Evolutionary conservation across 2,888 invertebrate genomes (phyloP).

Genomic region (Dicroscelio sp.): DNA sequence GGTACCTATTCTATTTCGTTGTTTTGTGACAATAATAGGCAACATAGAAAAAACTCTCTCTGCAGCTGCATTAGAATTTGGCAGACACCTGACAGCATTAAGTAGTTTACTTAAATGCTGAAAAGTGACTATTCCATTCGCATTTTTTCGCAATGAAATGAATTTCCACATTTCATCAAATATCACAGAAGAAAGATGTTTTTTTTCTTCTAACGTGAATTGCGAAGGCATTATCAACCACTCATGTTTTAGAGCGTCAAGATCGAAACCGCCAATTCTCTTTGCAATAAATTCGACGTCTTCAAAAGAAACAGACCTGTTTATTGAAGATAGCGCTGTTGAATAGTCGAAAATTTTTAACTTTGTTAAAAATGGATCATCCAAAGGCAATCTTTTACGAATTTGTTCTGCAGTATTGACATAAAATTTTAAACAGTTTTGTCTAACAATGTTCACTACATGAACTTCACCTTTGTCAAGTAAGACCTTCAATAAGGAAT

Average conservation of each 20-base stretch:
- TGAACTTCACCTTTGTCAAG: background rate
- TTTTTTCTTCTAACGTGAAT: background rate
- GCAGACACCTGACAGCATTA: background rate
- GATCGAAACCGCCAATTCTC: constrained; percentile 28
- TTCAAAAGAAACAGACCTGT: background rate
- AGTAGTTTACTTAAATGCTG: background rate
- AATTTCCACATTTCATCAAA: constrained; percentile 31
- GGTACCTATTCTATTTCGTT: constrained; percentile 20
- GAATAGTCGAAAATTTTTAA: background rate
- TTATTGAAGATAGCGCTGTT: background rate
- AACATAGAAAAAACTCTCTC: constrained; percentile 23
- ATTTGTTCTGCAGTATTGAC: constrained; percentile 21
- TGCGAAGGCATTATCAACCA: background rate
- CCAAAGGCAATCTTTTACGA: background rate
- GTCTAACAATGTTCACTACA: background rate
- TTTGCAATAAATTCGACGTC: background rate
- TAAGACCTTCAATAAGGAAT: background rate
- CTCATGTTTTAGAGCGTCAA: background rate
- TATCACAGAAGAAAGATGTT: background rate
- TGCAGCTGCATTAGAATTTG: constrained; percentile 22
- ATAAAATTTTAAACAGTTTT: constrained; percentile 37
- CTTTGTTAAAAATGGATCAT: constrained; percentile 13
- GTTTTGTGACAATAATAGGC: constrained; percentile 33
- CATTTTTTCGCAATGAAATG: background rate
- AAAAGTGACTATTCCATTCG: background rate